Base-by-base conservation (phyloP, 2,797 vertebrate species). In the Poecile montanus region DNA sequence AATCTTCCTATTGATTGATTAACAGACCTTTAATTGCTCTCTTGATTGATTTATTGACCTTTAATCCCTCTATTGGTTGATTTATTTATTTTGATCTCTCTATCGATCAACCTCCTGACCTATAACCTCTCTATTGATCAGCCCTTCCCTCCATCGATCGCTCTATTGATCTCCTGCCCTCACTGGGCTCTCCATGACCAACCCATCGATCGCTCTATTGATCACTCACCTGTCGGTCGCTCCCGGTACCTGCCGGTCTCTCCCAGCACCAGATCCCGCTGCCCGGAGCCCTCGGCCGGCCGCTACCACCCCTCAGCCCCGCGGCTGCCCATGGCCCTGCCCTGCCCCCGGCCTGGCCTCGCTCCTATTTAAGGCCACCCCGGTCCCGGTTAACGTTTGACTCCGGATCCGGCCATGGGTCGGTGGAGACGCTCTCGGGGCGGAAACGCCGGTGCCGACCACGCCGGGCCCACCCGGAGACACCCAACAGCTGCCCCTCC, bases 401-500 rank as follows among this genome's bases (percentile, higher is more conserved):
- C 94, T 53, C 32, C 9, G 20, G 50, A 9, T 9, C 51, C 32
- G 0, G 38, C 29, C 53, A 8, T 2, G 91, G 91, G 50, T 93
- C 91, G 4, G 1, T 15, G 80, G 84, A 51, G 67, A n/a, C 1
- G n/a, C 17, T 51, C 20, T 1, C 7, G 26, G 4, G 30, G 13
- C 3, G 30, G 82, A 66, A 79, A 14, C 0, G 10, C 18, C 9
- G n/a, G 32, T 0, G 8, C n/a, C 1, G 25, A 27, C 25, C n/a
- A 0, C 0, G 1, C 60, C 18, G 3, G 17, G 5, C n/a, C 72
- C 22, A 11, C 2, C 11, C 11, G 2, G 26, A 6, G 63, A 10
- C 20, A 0, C 29, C 16, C 27, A 0, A 0, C 0, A 1, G 23
- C 30, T 10, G n/a, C 66, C 13, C 26, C 29, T 14, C 4, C 21